phyloP scores from a whole-genome alignment of 2,113 vertebrate species.

The Poeciliopsis prolifica region DNA sequence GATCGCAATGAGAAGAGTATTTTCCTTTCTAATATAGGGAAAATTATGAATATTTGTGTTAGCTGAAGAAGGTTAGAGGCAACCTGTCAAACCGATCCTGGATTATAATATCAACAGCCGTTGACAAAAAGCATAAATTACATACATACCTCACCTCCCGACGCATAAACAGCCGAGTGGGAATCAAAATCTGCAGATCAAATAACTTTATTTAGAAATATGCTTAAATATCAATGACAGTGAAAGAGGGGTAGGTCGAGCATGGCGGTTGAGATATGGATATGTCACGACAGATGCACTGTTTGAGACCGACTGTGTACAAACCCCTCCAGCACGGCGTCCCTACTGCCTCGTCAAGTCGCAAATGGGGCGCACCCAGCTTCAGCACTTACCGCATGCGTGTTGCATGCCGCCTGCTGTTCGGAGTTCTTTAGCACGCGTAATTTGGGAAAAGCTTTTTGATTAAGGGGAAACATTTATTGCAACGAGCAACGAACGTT shows the following conservation, averaged over 20 bases:
- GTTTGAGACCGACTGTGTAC: not conserved
- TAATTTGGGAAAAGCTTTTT: constrained; percentile 11
- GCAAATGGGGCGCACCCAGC: not conserved
- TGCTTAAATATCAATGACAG: not conserved
- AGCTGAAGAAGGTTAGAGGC: no score
- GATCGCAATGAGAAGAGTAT: not conserved
- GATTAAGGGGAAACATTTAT: not conserved
- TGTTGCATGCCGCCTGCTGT: not conserved
- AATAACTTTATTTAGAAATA: not conserved
- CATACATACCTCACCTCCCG: no score
- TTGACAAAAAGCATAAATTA: no score
- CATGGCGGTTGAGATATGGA: not conserved
- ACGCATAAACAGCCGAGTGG: not conserved
- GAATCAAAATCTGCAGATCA: not conserved
- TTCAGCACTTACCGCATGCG: constrained; percentile 48
- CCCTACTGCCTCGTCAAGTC: not conserved
- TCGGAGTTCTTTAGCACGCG: constrained; percentile 39
- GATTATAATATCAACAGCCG: no score
- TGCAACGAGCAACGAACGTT: not conserved
- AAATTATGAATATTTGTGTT: no score
- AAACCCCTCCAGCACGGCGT: not conserved
- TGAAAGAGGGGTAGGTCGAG: not conserved
- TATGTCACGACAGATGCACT: not conserved
- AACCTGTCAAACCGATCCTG: no score
- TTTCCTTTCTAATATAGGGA: no score